phyloP scores from a whole-genome alignment of 1,140 invertebrate species.

The Procambarus clarkii region DNA sequence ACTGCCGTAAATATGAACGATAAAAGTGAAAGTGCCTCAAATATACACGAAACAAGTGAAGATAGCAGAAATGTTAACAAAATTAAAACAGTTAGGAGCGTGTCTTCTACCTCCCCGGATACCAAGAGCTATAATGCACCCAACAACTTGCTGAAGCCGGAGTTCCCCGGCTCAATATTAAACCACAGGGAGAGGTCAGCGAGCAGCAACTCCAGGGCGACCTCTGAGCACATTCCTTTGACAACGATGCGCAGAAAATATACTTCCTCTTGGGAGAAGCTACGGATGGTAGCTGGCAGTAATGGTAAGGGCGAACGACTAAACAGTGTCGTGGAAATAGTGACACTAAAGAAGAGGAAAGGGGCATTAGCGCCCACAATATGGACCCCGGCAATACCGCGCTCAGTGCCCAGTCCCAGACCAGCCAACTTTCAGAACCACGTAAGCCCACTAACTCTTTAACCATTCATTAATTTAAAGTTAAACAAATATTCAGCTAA shows the following conservation, averaged over 20 bases:
- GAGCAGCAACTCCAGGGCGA: not conserved
- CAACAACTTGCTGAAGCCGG: not conserved
- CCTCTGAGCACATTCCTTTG: not conserved
- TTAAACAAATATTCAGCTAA: too few species aligned
- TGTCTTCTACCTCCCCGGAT: not conserved
- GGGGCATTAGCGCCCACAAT: slow-evolving; percentile 21
- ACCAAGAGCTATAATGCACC: not conserved
- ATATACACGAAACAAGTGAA: not conserved
- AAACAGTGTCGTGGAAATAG: slow-evolving; percentile 26
- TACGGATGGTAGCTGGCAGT: not conserved
- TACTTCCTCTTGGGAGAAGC: slow-evolving; percentile 8
- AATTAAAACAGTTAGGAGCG: not conserved
- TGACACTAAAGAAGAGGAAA: slow-evolving; percentile 6
- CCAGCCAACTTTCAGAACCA: slow-evolving; percentile 45
- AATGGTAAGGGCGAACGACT: not conserved
- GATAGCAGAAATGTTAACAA: not conserved
- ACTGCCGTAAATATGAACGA: not conserved
- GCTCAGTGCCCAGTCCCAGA: slow-evolving; percentile 24
- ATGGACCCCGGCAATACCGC: slow-evolving; percentile 40
- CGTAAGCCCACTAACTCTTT: not conserved
- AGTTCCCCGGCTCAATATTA: not conserved
- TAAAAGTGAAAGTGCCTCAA: not conserved
- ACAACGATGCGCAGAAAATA: not conserved
- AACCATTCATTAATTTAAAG: too few species aligned
- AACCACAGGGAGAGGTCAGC: not conserved